Base-by-base conservation (phyloP, 2,888 invertebrate genomes). In the Caenorhabditis doughertyi region DNA sequence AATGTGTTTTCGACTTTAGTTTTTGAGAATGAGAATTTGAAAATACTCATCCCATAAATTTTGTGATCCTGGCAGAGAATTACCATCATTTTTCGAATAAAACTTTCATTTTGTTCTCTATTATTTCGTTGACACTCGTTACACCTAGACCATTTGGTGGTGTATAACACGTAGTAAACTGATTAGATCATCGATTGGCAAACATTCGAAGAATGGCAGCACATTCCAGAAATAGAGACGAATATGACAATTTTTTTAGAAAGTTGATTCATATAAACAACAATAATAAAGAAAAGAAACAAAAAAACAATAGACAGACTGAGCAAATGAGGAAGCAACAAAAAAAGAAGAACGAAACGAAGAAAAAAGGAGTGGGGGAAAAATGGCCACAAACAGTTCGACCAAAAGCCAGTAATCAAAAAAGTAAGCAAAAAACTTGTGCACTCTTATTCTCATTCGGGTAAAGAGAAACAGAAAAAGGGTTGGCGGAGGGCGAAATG, bases 371-470 rank as follows among this genome's bases (percentile, higher is more conserved):
- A 18, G 58, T 25, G 44, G 25, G 21, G 18, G 44, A 23, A 44
- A 60, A 60, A 53, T 58, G 58, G 55, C 32, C 49, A 68, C 68
- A 65, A 56, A 74, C 47, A 67, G 55, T 32, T 73, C 44, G 27
- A 58, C 44, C 35, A 53, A 68, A 55, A 55, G 68, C 29, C 68
- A 47, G 44, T 79, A 70, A 64, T 51, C 64, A 25, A 70, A 70
- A 70, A 62, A 67, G 65, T 79, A 65, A 72, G 71, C 65, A 64
- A 79, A 79, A 72, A 79, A 53, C 35, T 29, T 53, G 27, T 44
- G 65, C 29, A 74, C 65, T 35, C 21, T 58, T n/a, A n/a, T n/a
- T 49, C 42, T 62, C 27, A 42, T 44, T 60, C 42, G 65, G 51
- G 27, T 64, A 49, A 35, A 5, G 53, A 16, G 67, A 67, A 60